Conservation (phyloP, 2,797 vertebrate genomes). For the Urocyon cinereoargenteus region DNA sequence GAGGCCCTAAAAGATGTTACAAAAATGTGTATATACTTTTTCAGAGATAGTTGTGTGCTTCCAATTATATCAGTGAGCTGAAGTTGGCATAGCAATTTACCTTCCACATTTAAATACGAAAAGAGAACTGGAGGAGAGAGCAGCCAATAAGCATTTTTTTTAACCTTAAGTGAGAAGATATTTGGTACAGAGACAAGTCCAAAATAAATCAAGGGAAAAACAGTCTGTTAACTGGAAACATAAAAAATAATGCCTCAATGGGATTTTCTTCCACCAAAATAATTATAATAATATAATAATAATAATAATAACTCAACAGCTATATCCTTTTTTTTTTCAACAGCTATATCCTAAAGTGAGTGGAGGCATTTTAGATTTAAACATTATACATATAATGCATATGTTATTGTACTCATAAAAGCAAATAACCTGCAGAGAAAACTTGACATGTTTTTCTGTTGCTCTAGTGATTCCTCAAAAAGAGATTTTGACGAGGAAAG, state of each 20-base stretch:
- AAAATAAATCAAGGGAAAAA: slow-evolving; percentile 54
- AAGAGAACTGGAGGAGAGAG: background rate
- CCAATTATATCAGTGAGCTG: background rate
- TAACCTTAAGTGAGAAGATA: slow-evolving; percentile 39
- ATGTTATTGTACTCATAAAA: background rate
- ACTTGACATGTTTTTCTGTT: background rate
- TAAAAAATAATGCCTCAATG: background rate
- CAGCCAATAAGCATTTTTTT: background rate
- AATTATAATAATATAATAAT: background rate
- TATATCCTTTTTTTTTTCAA: background rate
- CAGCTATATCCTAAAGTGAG: background rate
- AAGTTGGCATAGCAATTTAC: background rate
- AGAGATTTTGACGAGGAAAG: slow-evolving; percentile 19
- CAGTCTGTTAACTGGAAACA: slow-evolving; percentile 29
- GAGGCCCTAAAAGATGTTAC: background rate
- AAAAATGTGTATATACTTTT: background rate
- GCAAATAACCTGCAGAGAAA: background rate
- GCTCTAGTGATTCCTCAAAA: background rate
- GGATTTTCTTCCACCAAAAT: slow-evolving; percentile 40
- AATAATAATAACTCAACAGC: slow-evolving; percentile 21
- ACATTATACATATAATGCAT: background rate
- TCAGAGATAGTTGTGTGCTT: background rate
- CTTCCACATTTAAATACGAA: background rate
- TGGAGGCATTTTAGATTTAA: background rate
- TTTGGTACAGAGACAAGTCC: slow-evolving; percentile 1